phyloP scores from a whole-genome alignment of 2,888 invertebrate genomes.

The Chrysopilus asiliformis region DNA sequence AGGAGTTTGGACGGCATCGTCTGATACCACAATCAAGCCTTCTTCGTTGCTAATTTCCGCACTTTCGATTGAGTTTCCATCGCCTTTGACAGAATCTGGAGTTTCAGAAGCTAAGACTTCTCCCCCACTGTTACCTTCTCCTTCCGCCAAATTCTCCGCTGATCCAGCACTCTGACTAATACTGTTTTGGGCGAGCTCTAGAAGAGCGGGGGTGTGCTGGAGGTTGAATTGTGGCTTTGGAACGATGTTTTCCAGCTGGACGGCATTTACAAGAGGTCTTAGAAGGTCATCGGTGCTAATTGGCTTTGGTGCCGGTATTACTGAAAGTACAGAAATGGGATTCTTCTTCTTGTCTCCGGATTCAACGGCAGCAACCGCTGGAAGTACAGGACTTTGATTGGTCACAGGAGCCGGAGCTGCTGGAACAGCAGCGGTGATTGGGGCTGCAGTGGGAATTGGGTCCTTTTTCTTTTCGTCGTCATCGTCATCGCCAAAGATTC shows the following conservation, averaged over 20 bases:
- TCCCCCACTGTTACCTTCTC: too few species aligned
- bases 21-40: not conserved
- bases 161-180: not conserved
- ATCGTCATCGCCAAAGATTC: constrained; percentile 4
- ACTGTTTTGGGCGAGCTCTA: not conserved
- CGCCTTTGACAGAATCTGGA: not conserved
- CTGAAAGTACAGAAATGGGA: too few species aligned
- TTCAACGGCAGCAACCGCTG: too few species aligned
- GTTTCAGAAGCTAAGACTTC: not conserved
- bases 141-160: not conserved
- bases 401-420: not conserved
- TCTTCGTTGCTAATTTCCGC: not conserved
- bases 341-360: too few species aligned
- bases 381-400: too few species aligned
- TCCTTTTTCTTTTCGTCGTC: constrained; percentile 4
- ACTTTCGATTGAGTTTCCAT: not conserved
- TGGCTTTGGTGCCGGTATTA: too few species aligned
- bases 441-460: not conserved
- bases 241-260: not conserved
- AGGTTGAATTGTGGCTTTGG: not conserved
- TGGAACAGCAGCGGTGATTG: not conserved
- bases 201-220: not conserved
- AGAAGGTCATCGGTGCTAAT: too few species aligned
- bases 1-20: not conserved
- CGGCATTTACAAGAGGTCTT: too few species aligned